Evolutionary conservation across 1,140 invertebrate species (phyloP).

Genomic region (Cecropterus lyciades): DNA sequence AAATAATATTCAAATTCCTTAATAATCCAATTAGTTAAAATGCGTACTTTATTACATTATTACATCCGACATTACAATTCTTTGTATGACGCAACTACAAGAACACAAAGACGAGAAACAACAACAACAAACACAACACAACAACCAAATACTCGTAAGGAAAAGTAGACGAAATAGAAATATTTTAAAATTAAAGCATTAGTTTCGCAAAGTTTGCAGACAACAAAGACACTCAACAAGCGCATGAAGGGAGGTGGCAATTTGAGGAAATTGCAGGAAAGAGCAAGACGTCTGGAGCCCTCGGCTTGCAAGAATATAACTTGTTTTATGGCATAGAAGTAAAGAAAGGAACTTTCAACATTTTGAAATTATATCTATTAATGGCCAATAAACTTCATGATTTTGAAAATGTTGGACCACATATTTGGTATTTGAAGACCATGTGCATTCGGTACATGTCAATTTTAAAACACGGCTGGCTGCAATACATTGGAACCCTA

Average conservation of each 20-base stretch:
- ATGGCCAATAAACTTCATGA: background rate
- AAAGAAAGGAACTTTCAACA: too few relatives aligned
- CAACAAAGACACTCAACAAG: slow-evolving; percentile 15
- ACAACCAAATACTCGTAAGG: background rate
- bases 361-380: too few relatives aligned
- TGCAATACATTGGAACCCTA: too few relatives aligned
- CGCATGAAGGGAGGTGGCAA: background rate
- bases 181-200: background rate
- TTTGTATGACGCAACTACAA: background rate
- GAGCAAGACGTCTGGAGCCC: slow-evolving; percentile 13
- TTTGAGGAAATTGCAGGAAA: slow-evolving; percentile 15
- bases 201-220: slow-evolving; percentile 9
- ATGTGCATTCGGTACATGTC: too few relatives aligned
- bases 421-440: too few relatives aligned
- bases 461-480: too few relatives aligned
- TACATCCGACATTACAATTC: too few relatives aligned
- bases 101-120: background rate
- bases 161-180: background rate
- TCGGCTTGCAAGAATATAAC: slow-evolving; percentile 1
- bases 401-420: too few relatives aligned
- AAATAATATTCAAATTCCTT: too few relatives aligned
- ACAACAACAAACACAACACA: too few relatives aligned
- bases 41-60: too few relatives aligned
- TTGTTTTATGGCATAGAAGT: background rate
- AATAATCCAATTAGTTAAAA: too few relatives aligned